Evolutionary conservation across 2,888 invertebrate genomes (phyloP), one percentile per base, ranked within the genome.

Genomic region (Meganola albula): DNA sequence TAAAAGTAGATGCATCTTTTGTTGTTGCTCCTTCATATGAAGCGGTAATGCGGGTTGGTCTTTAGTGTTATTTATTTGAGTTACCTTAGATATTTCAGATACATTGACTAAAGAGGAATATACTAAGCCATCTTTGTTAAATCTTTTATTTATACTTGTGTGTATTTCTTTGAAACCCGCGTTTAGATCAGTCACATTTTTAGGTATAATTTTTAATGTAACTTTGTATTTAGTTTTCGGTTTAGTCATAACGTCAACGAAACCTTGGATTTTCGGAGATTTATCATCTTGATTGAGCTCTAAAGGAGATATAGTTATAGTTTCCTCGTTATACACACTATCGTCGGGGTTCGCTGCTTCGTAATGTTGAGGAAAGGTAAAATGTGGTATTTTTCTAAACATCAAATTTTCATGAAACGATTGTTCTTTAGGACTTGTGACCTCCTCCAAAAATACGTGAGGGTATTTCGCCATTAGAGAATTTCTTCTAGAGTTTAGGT

Each of bases 91-190:
- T 48, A 84, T 66, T 54, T 80, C 73, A 3, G 82, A 76, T 1
- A 83, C 69, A 30, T 83, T 84, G 0, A 82, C 65, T 24, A 74
- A 44, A 1, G 80, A 75, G 8, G 70, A 70, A 45, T 71, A 78
- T 1, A 63, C 27, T 1, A 78, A 14, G 1, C 83, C 84, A 37
- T 78, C 65, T 47, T 67, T 74, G 29, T 77, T 74, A 27, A 62
- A 78, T 24, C 70, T 78, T 48, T 82, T 82, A 34, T 83, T 82
- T 2, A 83, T 79, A 38, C 67, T 73, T 1, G 82, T 77, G 24
- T 76, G 77, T 18, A 78, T 47, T 70, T 82, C 80, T 58, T 80
- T 83, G 23, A 73, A 80, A 0, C 74, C 74, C 5, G 69, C 48
- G 34, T 63, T 53, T 1, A 61, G 22, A 0, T 56, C 51, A 1